phyloP scores from a whole-genome alignment of 2,888 invertebrate species.

The Tetragonula carbonaria region DNA sequence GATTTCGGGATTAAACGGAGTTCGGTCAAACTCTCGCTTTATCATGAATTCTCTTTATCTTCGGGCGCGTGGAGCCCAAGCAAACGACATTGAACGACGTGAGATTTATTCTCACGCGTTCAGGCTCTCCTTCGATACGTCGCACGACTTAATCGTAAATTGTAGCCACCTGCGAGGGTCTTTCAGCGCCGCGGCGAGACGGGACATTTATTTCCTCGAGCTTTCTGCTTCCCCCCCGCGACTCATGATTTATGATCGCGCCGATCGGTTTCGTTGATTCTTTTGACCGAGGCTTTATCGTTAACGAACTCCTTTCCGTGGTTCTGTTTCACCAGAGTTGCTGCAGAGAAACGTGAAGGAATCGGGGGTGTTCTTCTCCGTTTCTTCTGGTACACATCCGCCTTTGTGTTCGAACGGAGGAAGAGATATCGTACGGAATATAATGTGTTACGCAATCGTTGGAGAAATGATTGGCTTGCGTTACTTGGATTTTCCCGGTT shows the following conservation, averaged over 20 bases:
- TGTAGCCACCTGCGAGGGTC: conserved; percentile 37
- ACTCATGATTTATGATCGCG: conserved; percentile 46
- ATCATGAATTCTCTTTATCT: conserved; percentile 44
- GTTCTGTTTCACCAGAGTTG: background rate
- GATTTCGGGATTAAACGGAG: conserved; percentile 45
- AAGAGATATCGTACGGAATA: too few relatives aligned
- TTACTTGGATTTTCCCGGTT: background rate
- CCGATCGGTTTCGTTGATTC: conserved; percentile 42
- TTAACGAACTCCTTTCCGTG: conserved; percentile 44
- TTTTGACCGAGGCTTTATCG: conserved; percentile 23
- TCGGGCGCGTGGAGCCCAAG: background rate
- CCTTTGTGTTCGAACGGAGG: background rate
- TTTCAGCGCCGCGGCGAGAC: conserved; percentile 46
- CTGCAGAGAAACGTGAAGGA: background rate
- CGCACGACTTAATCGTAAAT: conserved; percentile 54
- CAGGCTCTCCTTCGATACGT: conserved; percentile 29
- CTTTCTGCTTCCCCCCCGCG: background rate
- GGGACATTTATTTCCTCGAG: conserved; percentile 52
- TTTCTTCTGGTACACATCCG: background rate
- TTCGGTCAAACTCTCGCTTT: conserved; percentile 21
- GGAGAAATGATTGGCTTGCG: background rate
- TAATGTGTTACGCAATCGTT: too few relatives aligned
- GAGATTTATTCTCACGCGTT: conserved; percentile 46
- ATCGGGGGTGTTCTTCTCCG: background rate
- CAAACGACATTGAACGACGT: conserved; percentile 26